Evolutionary conservation across 1,140 invertebrate species (phyloP).

Genomic region (Diachasma alloeum): DNA sequence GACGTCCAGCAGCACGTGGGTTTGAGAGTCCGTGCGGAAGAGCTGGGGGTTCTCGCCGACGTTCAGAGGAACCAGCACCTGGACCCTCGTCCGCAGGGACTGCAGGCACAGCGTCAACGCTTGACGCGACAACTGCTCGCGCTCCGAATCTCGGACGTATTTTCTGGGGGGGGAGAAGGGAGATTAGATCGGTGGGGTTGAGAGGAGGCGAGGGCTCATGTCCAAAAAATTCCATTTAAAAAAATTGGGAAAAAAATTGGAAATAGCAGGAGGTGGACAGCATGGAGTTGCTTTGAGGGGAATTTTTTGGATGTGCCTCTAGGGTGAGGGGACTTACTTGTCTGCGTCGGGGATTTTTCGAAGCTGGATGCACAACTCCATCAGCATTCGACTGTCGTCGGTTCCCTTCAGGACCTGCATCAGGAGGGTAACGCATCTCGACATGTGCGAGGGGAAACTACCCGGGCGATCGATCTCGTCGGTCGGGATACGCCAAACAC

Average conservation of each 20-base stretch:
- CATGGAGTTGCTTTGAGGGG: too few relatives aligned
- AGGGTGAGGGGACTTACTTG: conserved; percentile 68
- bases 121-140: conserved; percentile 78
- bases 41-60: conserved; percentile 33
- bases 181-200: too few relatives aligned
- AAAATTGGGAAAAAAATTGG: too few relatives aligned
- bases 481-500: conserved; percentile 90
- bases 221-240: too few relatives aligned
- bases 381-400: conserved; percentile 82
- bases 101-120: conserved; percentile 76
- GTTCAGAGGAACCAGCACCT: conserved; percentile 46
- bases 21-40: conserved; percentile 46
- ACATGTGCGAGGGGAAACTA: conserved; percentile 91
- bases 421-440: conserved; percentile 80
- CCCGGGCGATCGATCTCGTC: conserved; percentile 91
- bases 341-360: conserved; percentile 81
- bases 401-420: conserved; percentile 82
- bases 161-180: conserved; percentile 63
- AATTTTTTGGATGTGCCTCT: not conserved
- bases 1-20: conserved; percentile 69
- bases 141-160: conserved; percentile 83
- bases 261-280: too few relatives aligned
- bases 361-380: conserved; percentile 82
- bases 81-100: conserved; percentile 65
- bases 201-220: too few relatives aligned